A percentile compares a stretch with the other conserved stretches of the same genome.
These are phyloP conservation scores for Agrypnia vestita DNA, from an alignment of 1,140 invertebrate species.

Conservation along the genomic window DNA sequence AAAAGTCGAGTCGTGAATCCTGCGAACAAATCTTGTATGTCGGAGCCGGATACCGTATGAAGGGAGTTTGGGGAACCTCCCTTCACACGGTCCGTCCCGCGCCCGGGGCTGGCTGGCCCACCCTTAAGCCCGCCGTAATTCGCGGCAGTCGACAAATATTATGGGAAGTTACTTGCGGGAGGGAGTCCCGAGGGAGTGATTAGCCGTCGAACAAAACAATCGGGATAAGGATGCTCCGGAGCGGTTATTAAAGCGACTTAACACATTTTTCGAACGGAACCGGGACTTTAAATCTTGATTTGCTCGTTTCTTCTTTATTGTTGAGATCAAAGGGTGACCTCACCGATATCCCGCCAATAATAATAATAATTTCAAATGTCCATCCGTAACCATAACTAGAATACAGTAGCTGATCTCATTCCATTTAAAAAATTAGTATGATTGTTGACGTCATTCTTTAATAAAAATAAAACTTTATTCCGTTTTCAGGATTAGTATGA, in stretches of 20 bases:
- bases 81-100: not conserved
- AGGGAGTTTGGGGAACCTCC: not conserved
- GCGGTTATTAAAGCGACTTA: not conserved
- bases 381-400: too few relatives aligned
- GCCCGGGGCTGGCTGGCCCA: not conserved
- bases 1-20: not conserved
- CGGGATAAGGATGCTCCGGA: not conserved
- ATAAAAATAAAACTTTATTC: too few relatives aligned
- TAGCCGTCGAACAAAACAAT: slow-evolving; percentile 9
- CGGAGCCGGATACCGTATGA: not conserved
- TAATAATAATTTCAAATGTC: too few relatives aligned
- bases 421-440: too few relatives aligned
- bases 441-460: too few relatives aligned
- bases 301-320: too few relatives aligned
- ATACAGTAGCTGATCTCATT: too few relatives aligned
- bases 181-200: slow-evolving; percentile 11
- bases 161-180: slow-evolving; percentile 3
- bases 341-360: too few relatives aligned
- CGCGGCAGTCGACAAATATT: slow-evolving; percentile 29
- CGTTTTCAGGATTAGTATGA: too few relatives aligned
- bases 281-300: too few relatives aligned
- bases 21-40: not conserved
- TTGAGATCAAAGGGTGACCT: too few relatives aligned
- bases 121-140: slow-evolving; percentile 1
- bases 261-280: not conserved